Percentiles rank a stretch among this genome's conserved stretches.
Conservation (phyloP, 2,797 vertebrate genomes). For the Agapornis canus region DNA sequence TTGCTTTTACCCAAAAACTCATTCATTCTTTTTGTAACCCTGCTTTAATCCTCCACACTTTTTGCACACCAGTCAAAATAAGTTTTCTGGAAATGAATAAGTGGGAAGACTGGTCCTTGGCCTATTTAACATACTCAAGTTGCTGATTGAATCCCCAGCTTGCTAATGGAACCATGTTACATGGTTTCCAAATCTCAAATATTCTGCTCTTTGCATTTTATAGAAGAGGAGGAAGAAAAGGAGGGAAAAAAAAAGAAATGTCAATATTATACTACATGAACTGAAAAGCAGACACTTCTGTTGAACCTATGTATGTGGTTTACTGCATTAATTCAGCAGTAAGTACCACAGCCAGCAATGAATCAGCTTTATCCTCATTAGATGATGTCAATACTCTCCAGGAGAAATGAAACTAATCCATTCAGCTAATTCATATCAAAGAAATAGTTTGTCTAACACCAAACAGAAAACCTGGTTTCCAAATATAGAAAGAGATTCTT, state of each 20-base stretch:
- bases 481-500: conserved; percentile 25
- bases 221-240: neutral
- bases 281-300: conserved; percentile 38
- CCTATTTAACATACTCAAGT: neutral
- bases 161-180: conserved; percentile 16
- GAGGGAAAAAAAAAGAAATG: neutral
- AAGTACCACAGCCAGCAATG: neutral
- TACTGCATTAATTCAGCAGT: conserved; percentile 17
- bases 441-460: conserved; percentile 19
- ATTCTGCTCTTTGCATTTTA: conserved; percentile 29
- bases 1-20: conserved; percentile 43
- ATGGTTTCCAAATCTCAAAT: neutral
- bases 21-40: conserved; percentile 28
- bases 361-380: conserved; percentile 19
- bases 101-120: neutral
- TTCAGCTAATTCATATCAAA: conserved; percentile 30
- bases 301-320: conserved; percentile 5
- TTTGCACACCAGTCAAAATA: conserved; percentile 43
- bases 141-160: conserved; percentile 19
- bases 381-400: conserved; percentile 17
- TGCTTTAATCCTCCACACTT: conserved; percentile 36
- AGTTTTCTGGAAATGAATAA: conserved; percentile 39
- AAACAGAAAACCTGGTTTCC: conserved; percentile 8
- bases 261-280: conserved; percentile 9
- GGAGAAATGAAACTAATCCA: conserved; percentile 3